Conservation (phyloP, 2,113 vertebrate genomes). For the Marmota flaviventris region DNA sequence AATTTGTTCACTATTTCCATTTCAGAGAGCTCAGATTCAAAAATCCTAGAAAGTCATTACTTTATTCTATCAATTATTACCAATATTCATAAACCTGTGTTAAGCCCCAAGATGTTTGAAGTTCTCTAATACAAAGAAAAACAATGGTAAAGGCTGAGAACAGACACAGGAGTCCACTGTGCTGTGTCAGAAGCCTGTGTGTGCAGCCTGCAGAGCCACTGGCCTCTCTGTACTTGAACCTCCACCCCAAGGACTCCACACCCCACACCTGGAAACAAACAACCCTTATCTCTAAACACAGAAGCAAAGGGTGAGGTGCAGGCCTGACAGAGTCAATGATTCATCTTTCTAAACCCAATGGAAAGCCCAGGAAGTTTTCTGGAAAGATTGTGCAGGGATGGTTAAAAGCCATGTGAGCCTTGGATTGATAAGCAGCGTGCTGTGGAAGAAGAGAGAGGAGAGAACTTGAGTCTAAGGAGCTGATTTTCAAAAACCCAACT, state of each 20-base stretch:
- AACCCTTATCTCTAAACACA: slow-evolving; percentile 20
- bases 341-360: not conserved
- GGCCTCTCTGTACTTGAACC: not conserved
- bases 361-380: slow-evolving; percentile 1
- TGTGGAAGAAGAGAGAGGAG: not conserved
- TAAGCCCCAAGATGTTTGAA: not conserved
- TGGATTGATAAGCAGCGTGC: not conserved
- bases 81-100: not conserved
- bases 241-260: not conserved
- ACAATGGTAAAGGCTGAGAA: not conserved
- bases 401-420: slow-evolving; percentile 19
- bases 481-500: not conserved
- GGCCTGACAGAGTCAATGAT: not conserved
- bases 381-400: not conserved
- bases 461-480: not conserved
- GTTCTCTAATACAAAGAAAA: not conserved
- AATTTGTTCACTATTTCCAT: not conserved
- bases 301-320: not conserved
- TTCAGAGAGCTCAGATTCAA: not conserved
- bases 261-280: not conserved
- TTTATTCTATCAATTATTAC: not conserved
- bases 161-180: not conserved
- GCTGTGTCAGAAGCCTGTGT: not conserved
- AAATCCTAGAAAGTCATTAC: not conserved
- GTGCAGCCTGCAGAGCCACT: not conserved